phyloP scores from a whole-genome alignment of 2,888 invertebrate species.

The Drosophila anomalata region DNA sequence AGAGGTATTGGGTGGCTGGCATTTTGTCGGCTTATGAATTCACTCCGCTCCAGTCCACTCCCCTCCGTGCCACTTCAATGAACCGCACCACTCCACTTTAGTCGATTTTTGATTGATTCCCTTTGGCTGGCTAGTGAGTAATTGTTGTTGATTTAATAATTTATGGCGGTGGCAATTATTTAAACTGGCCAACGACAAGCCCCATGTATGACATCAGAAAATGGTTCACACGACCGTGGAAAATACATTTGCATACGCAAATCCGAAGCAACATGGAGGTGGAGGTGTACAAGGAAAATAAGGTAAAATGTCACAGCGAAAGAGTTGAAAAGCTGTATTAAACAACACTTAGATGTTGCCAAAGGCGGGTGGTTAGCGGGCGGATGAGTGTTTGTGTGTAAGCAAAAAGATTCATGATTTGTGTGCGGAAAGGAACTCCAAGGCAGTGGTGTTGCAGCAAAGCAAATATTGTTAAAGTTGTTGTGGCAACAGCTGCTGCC shows the following conservation, averaged over 20 bases:
- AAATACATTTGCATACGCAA: constrained; percentile 62
- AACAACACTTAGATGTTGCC: constrained; percentile 53
- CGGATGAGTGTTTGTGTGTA: constrained; percentile 18
- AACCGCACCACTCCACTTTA: constrained; percentile 27
- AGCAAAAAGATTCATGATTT: constrained; percentile 75
- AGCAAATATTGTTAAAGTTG: constrained; percentile 76
- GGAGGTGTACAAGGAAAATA: constrained; percentile 15
- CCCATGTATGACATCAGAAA: constrained; percentile 38
- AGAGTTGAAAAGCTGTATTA: constrained; percentile 65
- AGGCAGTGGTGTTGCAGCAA: constrained; percentile 51
- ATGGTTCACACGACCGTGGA: constrained; percentile 20
- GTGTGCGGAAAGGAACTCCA: constrained; percentile 58
- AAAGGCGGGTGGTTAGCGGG: neutral
- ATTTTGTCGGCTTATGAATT: too few relatives aligned
- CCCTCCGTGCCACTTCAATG: constrained; percentile 25
- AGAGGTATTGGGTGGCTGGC: neutral
- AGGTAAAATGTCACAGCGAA: constrained; percentile 38
- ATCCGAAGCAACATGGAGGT: constrained; percentile 55
- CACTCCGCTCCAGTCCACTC: too few relatives aligned
- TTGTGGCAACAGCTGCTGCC: constrained; percentile 49
- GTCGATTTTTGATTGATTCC: constrained; percentile 65
- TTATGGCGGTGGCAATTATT: constrained; percentile 69
- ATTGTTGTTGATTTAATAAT: constrained; percentile 78
- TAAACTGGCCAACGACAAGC: constrained; percentile 46
- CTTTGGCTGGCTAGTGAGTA: constrained; percentile 59